These are phyloP conservation scores for Drosophila pandora DNA, from an alignment of 1,140 invertebrate species.

Conservation along the genomic window DNA sequence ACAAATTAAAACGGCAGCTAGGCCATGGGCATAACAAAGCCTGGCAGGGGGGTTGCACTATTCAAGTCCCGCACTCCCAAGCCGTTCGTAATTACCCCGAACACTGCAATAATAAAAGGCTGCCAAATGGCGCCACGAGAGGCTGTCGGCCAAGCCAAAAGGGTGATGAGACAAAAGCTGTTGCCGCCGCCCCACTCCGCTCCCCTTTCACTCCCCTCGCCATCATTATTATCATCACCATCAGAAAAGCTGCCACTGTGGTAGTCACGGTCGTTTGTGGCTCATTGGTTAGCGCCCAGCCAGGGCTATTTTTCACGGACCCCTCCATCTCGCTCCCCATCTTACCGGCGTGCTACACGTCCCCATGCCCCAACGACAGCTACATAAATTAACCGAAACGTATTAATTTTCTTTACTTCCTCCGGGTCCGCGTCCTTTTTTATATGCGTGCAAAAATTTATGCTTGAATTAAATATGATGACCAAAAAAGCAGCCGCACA, in stretches of 20 bases:
- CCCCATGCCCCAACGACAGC: slow-evolving; percentile 5
- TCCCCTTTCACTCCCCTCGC: slow-evolving; percentile 5
- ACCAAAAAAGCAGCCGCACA: slow-evolving; percentile 76
- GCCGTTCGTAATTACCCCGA: slow-evolving; percentile 60
- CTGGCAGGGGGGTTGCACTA: slow-evolving; percentile 24
- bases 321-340: not conserved
- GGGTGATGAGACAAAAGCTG: slow-evolving; percentile 73
- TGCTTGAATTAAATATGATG: slow-evolving; percentile 82
- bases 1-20: slow-evolving; percentile 65
- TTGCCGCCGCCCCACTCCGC: slow-evolving; percentile 8
- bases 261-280: slow-evolving; percentile 76
- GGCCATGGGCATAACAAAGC: slow-evolving; percentile 43
- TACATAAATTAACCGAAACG: slow-evolving; percentile 81
- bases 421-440: slow-evolving; percentile 48
- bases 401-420: slow-evolving; percentile 76
- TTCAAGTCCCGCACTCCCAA: slow-evolving; percentile 9
- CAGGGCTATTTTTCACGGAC: slow-evolving; percentile 72
- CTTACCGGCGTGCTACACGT: not conserved
- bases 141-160: slow-evolving; percentile 39
- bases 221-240: slow-evolving; percentile 38
- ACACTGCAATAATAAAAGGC: slow-evolving; percentile 50
- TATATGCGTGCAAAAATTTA: slow-evolving; percentile 82
- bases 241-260: not conserved
- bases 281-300: slow-evolving; percentile 66
- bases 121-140: slow-evolving; percentile 27